Percentiles rank a stretch among this genome's conserved stretches.
phyloP scores from a whole-genome alignment of 2,888 invertebrate species.

The Rhopalosiphum nymphaeae region DNA sequence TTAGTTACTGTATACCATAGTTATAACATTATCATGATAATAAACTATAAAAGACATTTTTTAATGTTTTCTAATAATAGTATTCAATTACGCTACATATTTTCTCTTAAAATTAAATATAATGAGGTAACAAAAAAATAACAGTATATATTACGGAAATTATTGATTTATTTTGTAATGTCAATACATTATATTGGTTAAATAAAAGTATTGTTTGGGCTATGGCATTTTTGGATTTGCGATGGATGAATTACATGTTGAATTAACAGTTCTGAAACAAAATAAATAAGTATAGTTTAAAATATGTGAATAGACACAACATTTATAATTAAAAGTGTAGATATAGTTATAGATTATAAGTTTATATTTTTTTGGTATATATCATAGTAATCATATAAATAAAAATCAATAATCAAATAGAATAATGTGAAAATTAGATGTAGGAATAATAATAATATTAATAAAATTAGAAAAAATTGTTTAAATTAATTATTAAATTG shows the following conservation, averaged over 20 bases:
- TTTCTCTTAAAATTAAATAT: neutral
- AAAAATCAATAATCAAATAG: neutral
- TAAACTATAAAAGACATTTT: neutral
- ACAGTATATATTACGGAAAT: neutral
- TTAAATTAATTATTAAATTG: no score
- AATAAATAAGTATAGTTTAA: neutral
- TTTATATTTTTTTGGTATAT: neutral
- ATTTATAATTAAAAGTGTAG: neutral
- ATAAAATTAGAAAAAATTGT: no score
- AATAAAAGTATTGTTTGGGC: neutral
- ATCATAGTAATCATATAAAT: neutral
- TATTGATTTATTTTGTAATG: conserved; percentile 4
- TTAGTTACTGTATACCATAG: neutral
- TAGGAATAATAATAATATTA: neutral
- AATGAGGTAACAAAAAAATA: neutral
- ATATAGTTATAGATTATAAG: neutral
- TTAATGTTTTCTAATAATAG: neutral
- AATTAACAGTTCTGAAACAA: conserved; percentile 33
- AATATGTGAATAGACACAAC: neutral
- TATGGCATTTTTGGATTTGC: conserved; percentile 5
- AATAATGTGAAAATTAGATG: neutral
- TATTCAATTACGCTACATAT: neutral
- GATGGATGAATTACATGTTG: neutral
- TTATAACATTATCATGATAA: neutral
- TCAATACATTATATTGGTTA: conserved; percentile 8